Percentiles rank a stretch among this genome's conserved stretches.
Evolutionary conservation across 2,113 vertebrate species (phyloP).

Genomic region (Clarias gariepinus): DNA sequence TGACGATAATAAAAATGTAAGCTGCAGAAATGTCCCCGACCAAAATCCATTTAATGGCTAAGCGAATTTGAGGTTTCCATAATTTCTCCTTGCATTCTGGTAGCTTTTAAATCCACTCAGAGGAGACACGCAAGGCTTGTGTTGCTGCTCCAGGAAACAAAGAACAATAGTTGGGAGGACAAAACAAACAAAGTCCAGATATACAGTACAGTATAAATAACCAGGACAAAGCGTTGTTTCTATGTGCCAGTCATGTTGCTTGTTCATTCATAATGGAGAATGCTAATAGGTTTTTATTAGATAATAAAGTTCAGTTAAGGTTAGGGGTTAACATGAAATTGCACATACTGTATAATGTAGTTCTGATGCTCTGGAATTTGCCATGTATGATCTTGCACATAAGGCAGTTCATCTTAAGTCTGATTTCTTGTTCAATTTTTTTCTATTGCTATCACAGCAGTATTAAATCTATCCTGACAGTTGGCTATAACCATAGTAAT

Average conservation of each 20-base stretch:
- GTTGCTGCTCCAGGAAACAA: neutral
- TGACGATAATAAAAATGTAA: neutral
- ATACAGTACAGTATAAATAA: no score
- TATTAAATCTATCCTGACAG: neutral
- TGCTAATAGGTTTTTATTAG: neutral
- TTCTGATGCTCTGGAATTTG: neutral
- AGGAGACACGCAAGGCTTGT: neutral
- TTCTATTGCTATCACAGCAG: no score
- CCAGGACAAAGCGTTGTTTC: neutral
- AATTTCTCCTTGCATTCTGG: conserved; percentile 7
- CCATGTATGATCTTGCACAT: neutral
- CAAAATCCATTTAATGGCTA: conserved; percentile 10
- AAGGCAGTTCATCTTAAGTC: neutral
- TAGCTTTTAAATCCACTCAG: neutral
- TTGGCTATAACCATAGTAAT: neutral
- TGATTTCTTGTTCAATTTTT: neutral
- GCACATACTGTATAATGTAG: neutral
- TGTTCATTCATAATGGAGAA: neutral
- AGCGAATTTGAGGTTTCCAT: conserved; percentile 3
- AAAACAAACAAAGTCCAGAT: neutral
- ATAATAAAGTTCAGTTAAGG: neutral
- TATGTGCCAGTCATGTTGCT: no score
- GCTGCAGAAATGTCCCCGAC: neutral
- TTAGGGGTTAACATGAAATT: neutral
- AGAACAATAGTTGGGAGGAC: neutral